Base-by-base conservation (phyloP, 2,888 invertebrate species). In the Caenorhabditis parvicauda region DNA sequence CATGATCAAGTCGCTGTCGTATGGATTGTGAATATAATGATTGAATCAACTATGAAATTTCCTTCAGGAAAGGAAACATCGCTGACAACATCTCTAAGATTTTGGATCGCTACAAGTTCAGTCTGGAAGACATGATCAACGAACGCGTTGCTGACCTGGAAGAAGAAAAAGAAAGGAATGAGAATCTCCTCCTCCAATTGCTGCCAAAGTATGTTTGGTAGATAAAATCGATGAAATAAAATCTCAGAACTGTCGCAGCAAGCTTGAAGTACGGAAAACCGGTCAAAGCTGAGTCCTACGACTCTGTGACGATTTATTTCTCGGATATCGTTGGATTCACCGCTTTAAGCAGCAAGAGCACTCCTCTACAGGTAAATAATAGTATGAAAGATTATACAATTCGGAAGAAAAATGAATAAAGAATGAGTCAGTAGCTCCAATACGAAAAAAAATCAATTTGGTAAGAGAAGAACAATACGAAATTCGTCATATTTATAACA, bases 1-100 rank as follows among this genome's bases (percentile, higher is more conserved):
- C 76, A 87, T 88, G 63, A 90, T 93, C 83, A 90, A 92, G 79
- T 90, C 90, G 74, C 86, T 93, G 75, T 91, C 92, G 84, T 90
- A 91, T 81, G 93, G 93, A 80, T 87, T 90, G 89, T 89, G 76
- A 54, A 51, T 37, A 21, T 25, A 22, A 32, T 24, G 5, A 21
- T 45, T 22, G 17, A 29, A 22, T 22, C 19, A 42, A 28, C 3
- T 9, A n/a, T 35, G 35, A 60, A 19, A 2, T 19, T 7, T 5
- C 19, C 83, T 83, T 3, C 83, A 91, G 91, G 89, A 90, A 91
- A 83, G 88, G 91, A 19, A 94, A 94, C 83, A 93, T 95, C 75
- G 91, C 94, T 77, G 95, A 95, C 83, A 94, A 94, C 81, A 93
- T 95, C 92, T 90, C 94, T 87, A 89, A 90, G 0, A 92, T 94